Evolutionary conservation across 2,888 invertebrate genomes (phyloP), one percentile per base, ranked within the genome.

Genomic region (Macaria liturata): DNA sequence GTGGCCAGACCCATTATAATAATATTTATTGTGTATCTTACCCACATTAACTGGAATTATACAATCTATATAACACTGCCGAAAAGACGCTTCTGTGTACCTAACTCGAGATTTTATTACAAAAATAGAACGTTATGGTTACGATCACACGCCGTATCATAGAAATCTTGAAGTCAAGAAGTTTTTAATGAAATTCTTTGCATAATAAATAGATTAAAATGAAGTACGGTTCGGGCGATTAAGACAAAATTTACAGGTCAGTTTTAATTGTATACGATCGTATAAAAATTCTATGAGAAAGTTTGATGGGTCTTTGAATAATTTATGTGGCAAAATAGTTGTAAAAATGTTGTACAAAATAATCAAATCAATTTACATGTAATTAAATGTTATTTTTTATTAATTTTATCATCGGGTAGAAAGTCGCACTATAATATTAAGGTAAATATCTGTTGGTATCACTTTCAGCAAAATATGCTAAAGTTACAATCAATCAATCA

Each of bases 161-260:
- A 9, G 56, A 60, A 50, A 62, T 67, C 67, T 65, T 64, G 62
- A 59, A 57, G 50, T 54, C 54, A 61, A 49, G 52, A 59, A 60
- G 57, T 47, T 57, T 62, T 46, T 60, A 61, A 64, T 55, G 57
- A 59, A 58, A 62, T 64, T 66, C 59, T 60, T 56, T 59, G 67
- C 46, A 65, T 65, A 62, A 59, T 61, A 48, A 52, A 55, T 56
- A 59, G 52, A 64, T 61, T 54, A 52, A 40, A 50, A 54, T 64
- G 43, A 64, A 50, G 54, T 58, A 62, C 53, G 60, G 54, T 58
- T 48, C 39, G 42, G 48, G 49, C 53, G 40, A 54, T 56, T 49
- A 51, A 37, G 47, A 32, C 4, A 30, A 57, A 51, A 57, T 50
- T 34, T 43, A 56, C 43, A 46, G 43, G 39, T 49, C 32, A 45